These are phyloP conservation scores for Cosmia pyralina DNA, from an alignment of 2,888 invertebrate species.

Conservation along the genomic window DNA sequence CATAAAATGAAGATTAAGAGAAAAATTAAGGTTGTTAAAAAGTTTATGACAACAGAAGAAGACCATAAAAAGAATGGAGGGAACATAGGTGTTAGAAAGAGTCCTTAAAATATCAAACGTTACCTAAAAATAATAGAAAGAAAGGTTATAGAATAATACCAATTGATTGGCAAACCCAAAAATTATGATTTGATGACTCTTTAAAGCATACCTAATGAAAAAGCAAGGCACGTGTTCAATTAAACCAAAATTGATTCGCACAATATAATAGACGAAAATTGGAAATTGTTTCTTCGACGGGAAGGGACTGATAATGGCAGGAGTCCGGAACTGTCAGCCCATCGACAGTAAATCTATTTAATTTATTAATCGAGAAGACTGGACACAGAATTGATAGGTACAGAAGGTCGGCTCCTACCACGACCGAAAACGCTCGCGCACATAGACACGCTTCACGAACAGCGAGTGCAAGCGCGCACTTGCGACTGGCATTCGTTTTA, in stretches of 20 bases:
- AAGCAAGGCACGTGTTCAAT: constrained; percentile 34
- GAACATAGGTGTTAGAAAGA: not conserved
- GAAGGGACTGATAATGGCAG: constrained; percentile 42
- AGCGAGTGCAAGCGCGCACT: not conserved
- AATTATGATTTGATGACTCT: not conserved
- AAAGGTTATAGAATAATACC: not conserved
- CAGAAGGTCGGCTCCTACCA: constrained; percentile 6
- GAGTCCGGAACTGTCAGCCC: constrained; percentile 40
- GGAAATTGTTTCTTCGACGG: constrained; percentile 53
- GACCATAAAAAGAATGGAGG: not conserved
- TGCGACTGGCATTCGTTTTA: not conserved
- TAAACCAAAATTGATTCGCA: constrained; percentile 46
- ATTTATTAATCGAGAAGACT: constrained; percentile 44
- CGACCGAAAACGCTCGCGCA: not conserved
- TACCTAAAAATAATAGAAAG: not conserved
- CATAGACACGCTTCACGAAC: not conserved
- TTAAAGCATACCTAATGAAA: not conserved
- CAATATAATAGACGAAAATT: constrained; percentile 39
- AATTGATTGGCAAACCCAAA: not conserved
- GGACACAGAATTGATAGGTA: no score
- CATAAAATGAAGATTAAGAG: not conserved
- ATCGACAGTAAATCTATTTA: constrained; percentile 58
- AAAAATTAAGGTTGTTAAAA: no score
- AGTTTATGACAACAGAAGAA: not conserved
- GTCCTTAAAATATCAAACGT: not conserved